Evolutionary conservation across 2,113 vertebrate species (phyloP).

Genomic region (Sander vitreus): DNA sequence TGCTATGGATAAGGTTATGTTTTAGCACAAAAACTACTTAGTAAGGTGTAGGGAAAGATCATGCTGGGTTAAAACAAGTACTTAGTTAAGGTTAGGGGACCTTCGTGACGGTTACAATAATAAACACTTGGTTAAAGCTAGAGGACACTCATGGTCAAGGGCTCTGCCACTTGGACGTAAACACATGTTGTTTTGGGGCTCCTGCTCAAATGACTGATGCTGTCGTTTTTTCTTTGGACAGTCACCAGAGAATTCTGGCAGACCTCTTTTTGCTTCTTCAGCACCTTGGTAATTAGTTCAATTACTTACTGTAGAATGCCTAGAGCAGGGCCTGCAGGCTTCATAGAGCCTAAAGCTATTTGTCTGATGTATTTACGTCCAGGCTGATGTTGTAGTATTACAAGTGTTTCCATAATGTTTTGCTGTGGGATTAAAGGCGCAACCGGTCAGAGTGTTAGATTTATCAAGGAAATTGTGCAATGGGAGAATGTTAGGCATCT

Average conservation of each 20-base stretch:
- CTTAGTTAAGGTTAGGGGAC: neutral
- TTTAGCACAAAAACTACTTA: neutral
- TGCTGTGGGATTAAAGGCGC: slow-evolving; percentile 13
- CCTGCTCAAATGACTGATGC: neutral
- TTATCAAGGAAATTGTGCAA: slow-evolving; percentile 41
- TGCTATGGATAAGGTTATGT: neutral
- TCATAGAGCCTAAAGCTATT: slow-evolving; percentile 22
- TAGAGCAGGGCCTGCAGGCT: neutral
- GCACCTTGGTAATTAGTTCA: slow-evolving; percentile 3
- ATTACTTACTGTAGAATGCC: slow-evolving; percentile 29
- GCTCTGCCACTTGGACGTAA: neutral
- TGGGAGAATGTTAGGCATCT: slow-evolving; percentile 27
- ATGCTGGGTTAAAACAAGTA: neutral
- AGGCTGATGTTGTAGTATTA: slow-evolving; percentile 30
- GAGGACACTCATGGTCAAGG: neutral
- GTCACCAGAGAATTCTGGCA: neutral
- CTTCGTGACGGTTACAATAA: neutral
- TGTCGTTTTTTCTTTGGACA: neutral
- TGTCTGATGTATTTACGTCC: slow-evolving; percentile 49
- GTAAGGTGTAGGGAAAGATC: neutral
- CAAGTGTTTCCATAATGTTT: slow-evolving; percentile 29
- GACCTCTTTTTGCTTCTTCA: slow-evolving; percentile 3
- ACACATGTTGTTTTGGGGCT: neutral
- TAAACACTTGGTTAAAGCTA: neutral
- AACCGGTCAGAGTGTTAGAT: slow-evolving; percentile 19